A percentile compares a stretch with the other conserved stretches of the same genome.
Evolutionary conservation across 2,797 vertebrate genomes (phyloP).

Genomic region (Sibirionetta formosa): DNA sequence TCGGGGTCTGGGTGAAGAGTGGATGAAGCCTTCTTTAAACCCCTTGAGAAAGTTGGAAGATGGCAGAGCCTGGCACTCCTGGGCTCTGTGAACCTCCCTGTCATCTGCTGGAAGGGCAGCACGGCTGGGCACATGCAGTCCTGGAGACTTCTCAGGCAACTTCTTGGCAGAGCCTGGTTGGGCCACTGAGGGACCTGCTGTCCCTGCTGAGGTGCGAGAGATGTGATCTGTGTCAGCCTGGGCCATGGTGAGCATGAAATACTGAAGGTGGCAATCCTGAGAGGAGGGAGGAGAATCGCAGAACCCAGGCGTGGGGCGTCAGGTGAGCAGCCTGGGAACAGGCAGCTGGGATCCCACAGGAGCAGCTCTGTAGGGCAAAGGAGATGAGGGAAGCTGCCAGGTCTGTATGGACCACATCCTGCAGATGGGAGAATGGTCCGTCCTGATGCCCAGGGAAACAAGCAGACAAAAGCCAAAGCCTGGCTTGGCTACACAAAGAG

Average conservation of each 20-base stretch:
- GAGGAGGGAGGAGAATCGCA: rapidly evolving
- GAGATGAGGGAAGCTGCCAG: background rate
- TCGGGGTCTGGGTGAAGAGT: background rate
- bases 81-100: background rate
- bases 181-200: background rate
- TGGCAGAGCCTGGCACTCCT: background rate
- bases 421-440: background rate
- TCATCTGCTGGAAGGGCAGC: background rate
- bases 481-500: background rate
- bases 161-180: background rate
- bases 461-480: rapidly evolving
- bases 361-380: background rate
- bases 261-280: background rate
- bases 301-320: rapidly evolving
- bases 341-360: background rate
- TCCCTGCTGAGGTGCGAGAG: background rate
- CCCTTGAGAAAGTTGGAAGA: background rate
- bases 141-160: background rate
- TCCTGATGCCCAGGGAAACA: background rate
- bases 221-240: background rate
- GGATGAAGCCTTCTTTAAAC: background rate
- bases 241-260: background rate
- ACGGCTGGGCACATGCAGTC: rapidly evolving
- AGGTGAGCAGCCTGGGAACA: rapidly evolving
- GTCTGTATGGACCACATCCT: rapidly evolving